phyloP scores from a whole-genome alignment of 1,140 invertebrate genomes.

The Holcopasites calliopsidis region DNA sequence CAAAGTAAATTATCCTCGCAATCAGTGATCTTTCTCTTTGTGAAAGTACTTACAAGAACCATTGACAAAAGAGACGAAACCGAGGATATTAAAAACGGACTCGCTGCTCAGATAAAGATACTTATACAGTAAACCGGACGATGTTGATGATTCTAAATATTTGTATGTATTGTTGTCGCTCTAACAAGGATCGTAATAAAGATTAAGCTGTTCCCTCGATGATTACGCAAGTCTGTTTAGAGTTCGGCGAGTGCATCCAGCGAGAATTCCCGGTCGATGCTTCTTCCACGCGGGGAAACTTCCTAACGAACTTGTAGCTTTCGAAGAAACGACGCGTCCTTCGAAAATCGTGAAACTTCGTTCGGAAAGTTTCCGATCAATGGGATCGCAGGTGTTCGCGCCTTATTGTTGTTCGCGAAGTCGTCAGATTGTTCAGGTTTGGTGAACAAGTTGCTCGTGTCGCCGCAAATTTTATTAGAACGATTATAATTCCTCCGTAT shows the following conservation, averaged over 20 bases:
- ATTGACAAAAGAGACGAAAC: too few species aligned
- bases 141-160: background rate
- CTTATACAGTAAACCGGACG: background rate
- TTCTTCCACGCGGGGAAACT: constrained; percentile 10
- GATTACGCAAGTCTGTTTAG: constrained; percentile 22
- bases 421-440: background rate
- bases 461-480: background rate
- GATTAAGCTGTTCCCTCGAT: background rate
- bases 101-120: background rate
- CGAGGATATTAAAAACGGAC: background rate
- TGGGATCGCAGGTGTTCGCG: constrained; percentile 6
- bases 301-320: constrained; percentile 43
- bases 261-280: background rate
- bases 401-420: background rate
- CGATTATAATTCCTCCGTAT: background rate
- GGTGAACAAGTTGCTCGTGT: background rate
- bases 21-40: too few species aligned
- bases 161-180: background rate
- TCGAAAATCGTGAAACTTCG: constrained; percentile 30
- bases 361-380: constrained; percentile 7
- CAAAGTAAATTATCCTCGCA: too few species aligned
- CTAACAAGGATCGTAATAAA: constrained; percentile 4
- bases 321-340: constrained; percentile 4
- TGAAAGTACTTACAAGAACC: too few species aligned
- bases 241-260: background rate